Evolutionary conservation across 2,113 vertebrate genomes (phyloP).

Genomic region (Sisor rabdophorus): DNA sequence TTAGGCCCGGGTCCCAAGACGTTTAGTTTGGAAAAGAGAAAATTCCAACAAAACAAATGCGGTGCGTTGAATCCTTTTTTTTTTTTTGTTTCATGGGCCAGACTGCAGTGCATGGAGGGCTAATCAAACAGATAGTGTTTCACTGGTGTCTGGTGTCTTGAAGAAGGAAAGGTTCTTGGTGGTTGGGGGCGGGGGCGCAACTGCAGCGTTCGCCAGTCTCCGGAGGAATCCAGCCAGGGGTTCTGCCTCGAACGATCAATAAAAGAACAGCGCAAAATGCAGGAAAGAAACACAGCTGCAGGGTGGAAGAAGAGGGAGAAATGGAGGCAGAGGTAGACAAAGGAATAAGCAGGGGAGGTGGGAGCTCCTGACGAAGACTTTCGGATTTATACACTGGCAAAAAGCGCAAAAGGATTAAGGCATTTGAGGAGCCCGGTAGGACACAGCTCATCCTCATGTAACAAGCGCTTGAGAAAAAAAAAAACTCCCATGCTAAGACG

Average conservation of each 20-base stretch:
- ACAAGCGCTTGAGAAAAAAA: conserved; percentile 17
- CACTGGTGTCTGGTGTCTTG: conserved; percentile 21
- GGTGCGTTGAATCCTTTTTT: conserved; percentile 9
- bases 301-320: conserved; percentile 6
- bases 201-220: conserved; percentile 59
- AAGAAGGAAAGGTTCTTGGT: conserved; percentile 14
- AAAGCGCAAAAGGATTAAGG: conserved; percentile 33
- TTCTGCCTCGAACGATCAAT: conserved; percentile 38
- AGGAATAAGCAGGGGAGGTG: conserved; percentile 20
- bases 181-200: conserved; percentile 46
- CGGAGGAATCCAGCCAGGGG: conserved; percentile 60
- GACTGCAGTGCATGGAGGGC: conserved; percentile 48
- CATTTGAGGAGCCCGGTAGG: conserved; percentile 18
- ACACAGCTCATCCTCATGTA: conserved; percentile 25
- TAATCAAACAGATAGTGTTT: conserved; percentile 55
- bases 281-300: conserved; percentile 5
- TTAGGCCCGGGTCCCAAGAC: conserved; percentile 7
- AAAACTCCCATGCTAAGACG: background rate
- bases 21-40: background rate
- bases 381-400: conserved; percentile 16
- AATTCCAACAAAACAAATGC: conserved; percentile 39
- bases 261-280: conserved; percentile 13
- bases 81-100: conserved; percentile 18
- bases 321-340: conserved; percentile 25
- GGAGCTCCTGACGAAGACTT: conserved; percentile 23